Conservation (phyloP, 2,888 invertebrate genomes). For the Branchipolynoe longqiensis region DNA sequence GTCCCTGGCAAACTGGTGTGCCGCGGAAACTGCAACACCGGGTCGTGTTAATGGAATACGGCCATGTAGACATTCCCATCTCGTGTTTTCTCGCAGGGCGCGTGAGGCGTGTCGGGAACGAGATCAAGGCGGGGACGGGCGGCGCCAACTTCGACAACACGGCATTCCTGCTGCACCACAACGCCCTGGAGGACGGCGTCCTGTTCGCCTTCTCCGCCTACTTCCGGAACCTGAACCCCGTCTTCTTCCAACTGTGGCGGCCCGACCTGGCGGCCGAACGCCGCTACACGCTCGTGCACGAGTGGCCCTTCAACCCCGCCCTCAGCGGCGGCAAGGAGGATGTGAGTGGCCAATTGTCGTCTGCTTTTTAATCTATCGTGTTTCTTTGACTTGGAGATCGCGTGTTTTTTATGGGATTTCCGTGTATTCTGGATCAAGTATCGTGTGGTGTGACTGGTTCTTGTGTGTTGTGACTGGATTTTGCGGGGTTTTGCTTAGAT, state of each 20-base stretch:
- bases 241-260: conserved; percentile 57
- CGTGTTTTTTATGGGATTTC: too few species aligned
- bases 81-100: not conserved
- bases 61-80: too few species aligned
- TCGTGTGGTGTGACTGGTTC: too few species aligned
- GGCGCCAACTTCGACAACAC: conserved; percentile 23
- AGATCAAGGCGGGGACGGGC: conserved; percentile 11
- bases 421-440: too few species aligned
- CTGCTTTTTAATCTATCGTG: too few species aligned
- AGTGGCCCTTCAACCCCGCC: conserved; percentile 45
- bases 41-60: too few species aligned
- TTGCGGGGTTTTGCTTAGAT: too few species aligned
- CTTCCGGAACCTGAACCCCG: conserved; percentile 44
- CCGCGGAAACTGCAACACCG: too few species aligned
- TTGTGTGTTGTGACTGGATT: too few species aligned
- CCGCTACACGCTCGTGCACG: conserved; percentile 13
- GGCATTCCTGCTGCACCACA: conserved; percentile 44
- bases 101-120: conserved; percentile 49
- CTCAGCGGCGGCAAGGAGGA: conserved; percentile 22
- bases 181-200: conserved; percentile 42
- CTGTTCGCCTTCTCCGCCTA: conserved; percentile 59
- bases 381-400: too few species aligned
- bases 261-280: not conserved
- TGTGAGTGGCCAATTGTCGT: too few species aligned
- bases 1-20: too few species aligned